Evolutionary conservation across 2,113 vertebrate species (phyloP), one percentile per base, ranked within the genome.

Genomic region (Arenaria interpres): DNA sequence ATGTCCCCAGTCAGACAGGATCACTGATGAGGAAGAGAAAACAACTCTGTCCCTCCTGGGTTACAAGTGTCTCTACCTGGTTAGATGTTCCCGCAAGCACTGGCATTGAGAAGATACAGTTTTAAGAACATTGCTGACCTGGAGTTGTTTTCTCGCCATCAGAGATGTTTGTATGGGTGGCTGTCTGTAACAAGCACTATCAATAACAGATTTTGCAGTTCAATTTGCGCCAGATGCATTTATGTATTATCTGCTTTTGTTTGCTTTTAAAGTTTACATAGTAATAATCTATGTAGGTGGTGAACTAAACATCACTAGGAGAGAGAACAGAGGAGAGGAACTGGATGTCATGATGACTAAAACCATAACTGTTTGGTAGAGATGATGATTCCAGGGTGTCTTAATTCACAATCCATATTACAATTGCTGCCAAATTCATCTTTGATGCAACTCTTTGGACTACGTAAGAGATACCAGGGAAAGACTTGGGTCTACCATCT

Each of bases 261-360:
- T 89, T 88, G 39, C 72, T 94, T 94, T 79, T 66, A 39, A 88
- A 81, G 71, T 82, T 93, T 88, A 63, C 59, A 51, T 20, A 83
- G 74, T 88, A 90, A 79, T 93, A 45, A 91, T 74, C 46, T 72
- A 6, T 17, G 83, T 79, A 75, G 86, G 41, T 85, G 85, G 81
- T 85, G 66, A 92, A 71, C 24, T 57, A 86, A 90, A 64, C 28
- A 75, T 56, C 56, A 15, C 23, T 68, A 37, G 53, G 60, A 51
- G 79, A 73, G 27, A 85, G 51, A 95, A 78, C 1, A 68, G 69
- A 85, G 8, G 19, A 89, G 48, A 75, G n/a, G 60, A 89, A 57
- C 48, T 86, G 39, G 18, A 71, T 75, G 43, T 66, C 56, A 75
- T 27, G 51, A 80, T 93, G 72, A 88, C 76, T 89, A 87, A 84